Evolutionary conservation across 2,888 invertebrate species (phyloP).

Genomic region (Dasypogon diadema): DNA sequence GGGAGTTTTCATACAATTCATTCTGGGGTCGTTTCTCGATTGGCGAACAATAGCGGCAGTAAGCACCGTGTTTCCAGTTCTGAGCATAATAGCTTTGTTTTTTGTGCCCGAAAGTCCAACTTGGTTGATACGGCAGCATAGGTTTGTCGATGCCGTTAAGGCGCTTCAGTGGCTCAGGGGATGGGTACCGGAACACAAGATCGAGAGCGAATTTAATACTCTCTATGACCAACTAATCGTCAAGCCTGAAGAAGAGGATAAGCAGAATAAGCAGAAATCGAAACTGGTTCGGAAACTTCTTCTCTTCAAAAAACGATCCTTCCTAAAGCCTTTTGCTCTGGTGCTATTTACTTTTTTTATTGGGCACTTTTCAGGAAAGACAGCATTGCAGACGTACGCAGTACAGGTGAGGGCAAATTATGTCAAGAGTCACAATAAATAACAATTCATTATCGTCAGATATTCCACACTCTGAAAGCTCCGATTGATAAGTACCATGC

Average conservation of each 20-base stretch:
- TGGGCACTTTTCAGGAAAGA: constrained; percentile 81
- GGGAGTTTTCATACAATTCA: constrained; percentile 81
- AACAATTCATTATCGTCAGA: constrained; percentile 66
- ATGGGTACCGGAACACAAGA: constrained; percentile 75
- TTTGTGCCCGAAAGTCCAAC: constrained; percentile 86
- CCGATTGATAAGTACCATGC: constrained; percentile 83
- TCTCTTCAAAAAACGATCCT: constrained; percentile 73
- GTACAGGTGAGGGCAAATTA: constrained; percentile 69
- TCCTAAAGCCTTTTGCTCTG: constrained; percentile 77
- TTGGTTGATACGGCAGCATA: constrained; percentile 80
- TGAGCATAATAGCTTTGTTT: constrained; percentile 75
- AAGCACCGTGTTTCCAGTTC: constrained; percentile 75
- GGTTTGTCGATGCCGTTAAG: constrained; percentile 76
- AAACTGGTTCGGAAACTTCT: constrained; percentile 62
- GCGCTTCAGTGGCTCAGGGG: constrained; percentile 84
- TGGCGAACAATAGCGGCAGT: constrained; percentile 81
- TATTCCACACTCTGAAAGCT: constrained; percentile 78
- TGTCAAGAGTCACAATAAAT: no score
- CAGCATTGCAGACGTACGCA: constrained; percentile 79
- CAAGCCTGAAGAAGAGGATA: constrained; percentile 62
- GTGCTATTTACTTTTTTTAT: constrained; percentile 78
- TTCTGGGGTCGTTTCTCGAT: constrained; percentile 77
- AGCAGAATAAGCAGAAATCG: constrained; percentile 58
- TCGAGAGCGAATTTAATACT: constrained; percentile 70
- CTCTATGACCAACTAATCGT: constrained; percentile 65